Evolutionary conservation across 2,113 vertebrate species (phyloP), one percentile per base, ranked within the genome.

Genomic region (Struthio camelus): DNA sequence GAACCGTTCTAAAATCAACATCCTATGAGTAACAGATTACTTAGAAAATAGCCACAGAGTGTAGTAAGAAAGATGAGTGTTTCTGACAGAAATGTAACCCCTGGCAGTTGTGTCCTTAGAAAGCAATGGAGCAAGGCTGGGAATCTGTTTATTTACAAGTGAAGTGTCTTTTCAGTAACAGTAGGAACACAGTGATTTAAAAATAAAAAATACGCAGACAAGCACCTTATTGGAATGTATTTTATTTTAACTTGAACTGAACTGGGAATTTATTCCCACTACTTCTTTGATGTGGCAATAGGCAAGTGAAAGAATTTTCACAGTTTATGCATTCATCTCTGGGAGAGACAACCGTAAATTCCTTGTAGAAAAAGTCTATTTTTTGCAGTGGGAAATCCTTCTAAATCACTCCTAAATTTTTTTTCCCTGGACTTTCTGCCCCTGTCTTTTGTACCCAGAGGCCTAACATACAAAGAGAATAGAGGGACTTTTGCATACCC

Each of bases 131-230:
- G 16, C 4, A 32, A 95, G 91, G 53, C 69, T 87, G 78, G 66
- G 87, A 95, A 88, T 93, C n/a, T 86, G 30, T 79, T 92, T 88
- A 44, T 91, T 91, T 85, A 83, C 81, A 79, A 91, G n/a, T 50
- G 2, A 95, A 96, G 46, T 77, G 75, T 81, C 56, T 97, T 97
- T 97, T 81, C 96, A 96, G 88, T 89, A 97, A 97, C 66, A 82
- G 85, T 73, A 88, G 89, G 80, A 89, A 83, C 76, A 93, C 69
- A 66, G 36, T 72, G 92, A 97, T 90, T 95, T 95, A 77, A 95
- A 87, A 93, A 82, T 54, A 83, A 90, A 85, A 82, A 44, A 88
- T 66, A 32, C 40, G 65, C 32, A n/a, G 24, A 75, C 50, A 80
- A 80, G 77, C 77, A 96, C 95, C 79, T 96, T 71, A 28, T 9